Evolutionary conservation across 2,113 vertebrate genomes (phyloP).

Genomic region (Nibea albiflora): DNA sequence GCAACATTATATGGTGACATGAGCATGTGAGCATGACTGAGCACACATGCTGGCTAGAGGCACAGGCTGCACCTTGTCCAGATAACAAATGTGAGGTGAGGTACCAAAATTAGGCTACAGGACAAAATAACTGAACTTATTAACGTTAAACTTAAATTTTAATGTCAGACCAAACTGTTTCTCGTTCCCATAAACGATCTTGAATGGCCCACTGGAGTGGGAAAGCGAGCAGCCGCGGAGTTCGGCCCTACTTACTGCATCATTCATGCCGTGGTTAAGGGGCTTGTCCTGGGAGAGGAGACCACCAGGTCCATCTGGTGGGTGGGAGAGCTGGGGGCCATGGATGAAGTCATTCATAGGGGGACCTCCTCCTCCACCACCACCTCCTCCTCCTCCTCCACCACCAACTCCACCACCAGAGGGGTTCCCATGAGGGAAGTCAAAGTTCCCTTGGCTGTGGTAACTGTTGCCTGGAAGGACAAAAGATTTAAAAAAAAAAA

Average conservation of each 20-base stretch:
- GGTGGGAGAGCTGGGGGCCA: slow-evolving; percentile 96
- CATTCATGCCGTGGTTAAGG: slow-evolving; percentile 94
- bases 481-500: slow-evolving; percentile 56
- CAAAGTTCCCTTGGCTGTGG: slow-evolving; percentile 96
- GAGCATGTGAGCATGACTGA: slow-evolving; percentile 71
- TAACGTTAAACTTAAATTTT: too few relatives aligned
- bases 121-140: background rate
- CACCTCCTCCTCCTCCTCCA: slow-evolving; percentile 62
- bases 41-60: slow-evolving; percentile 72
- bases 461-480: slow-evolving; percentile 92
- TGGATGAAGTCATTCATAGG: slow-evolving; percentile 99
- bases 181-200: background rate
- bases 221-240: background rate
- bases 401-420: slow-evolving; percentile 82
- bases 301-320: slow-evolving; percentile 93
- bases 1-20: slow-evolving; percentile 66
- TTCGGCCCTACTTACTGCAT: slow-evolving; percentile 89
- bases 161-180: background rate
- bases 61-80: slow-evolving; percentile 50
- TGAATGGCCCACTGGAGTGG: background rate
- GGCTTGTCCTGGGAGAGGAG: slow-evolving; percentile 95
- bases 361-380: slow-evolving; percentile 74
- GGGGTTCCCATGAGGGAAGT: slow-evolving; percentile 95
- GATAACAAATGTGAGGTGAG: slow-evolving; percentile 35
- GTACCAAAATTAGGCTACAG: background rate